A percentile compares a stretch with the other conserved stretches of the same genome.
Conservation (phyloP, 2,888 invertebrate genomes). For the Julus scandinavius region DNA sequence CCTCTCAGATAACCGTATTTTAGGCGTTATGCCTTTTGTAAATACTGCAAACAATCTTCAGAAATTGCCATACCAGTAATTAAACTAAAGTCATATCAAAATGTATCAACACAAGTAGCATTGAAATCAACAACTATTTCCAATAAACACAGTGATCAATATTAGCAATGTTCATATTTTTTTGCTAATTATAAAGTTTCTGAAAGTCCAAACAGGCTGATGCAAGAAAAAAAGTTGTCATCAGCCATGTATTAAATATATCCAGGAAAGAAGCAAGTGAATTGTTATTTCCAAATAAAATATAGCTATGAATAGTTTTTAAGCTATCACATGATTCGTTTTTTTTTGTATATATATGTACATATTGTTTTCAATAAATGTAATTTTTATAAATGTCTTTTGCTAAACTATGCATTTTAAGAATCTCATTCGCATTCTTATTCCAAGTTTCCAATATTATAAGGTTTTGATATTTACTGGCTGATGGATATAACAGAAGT, state of each 20-base stretch:
- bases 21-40: not conserved
- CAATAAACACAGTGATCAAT: not conserved
- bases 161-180: not conserved
- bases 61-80: not conserved
- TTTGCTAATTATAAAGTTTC: not conserved
- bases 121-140: not conserved
- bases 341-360: conserved; percentile 19
- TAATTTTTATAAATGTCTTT: not conserved
- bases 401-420: not conserved
- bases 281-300: not conserved
- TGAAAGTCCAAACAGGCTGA: not conserved
- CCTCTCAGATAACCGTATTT: not conserved
- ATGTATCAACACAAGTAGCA: not conserved
- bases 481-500: too few relatives aligned
- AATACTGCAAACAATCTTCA: not conserved
- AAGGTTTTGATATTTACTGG: too few relatives aligned
- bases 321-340: not conserved
- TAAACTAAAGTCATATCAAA: conserved; percentile 1
- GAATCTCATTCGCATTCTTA: not conserved
- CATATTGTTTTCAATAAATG: conserved; percentile 36
- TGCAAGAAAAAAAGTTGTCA: not conserved
- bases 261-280: not conserved
- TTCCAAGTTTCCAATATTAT: not conserved
- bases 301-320: not conserved
- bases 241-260: not conserved